Evolutionary conservation across 30 jellyfish, hydroid and myxozoan species (phyloP).

Genomic region (Sanderia malayensis): DNA sequence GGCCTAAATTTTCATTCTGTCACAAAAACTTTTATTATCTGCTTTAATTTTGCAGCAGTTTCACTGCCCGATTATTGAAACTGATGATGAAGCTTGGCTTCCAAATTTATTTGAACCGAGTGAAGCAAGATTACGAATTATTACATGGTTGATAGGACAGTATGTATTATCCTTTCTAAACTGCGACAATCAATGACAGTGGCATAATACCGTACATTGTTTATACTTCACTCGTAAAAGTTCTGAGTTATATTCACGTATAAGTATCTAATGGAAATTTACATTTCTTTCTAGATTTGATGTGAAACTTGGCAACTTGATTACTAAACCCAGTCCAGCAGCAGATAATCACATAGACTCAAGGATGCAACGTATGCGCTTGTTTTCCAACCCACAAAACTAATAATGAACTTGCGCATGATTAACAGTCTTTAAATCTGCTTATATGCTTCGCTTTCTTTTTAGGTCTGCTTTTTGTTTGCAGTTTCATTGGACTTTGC

Average conservation of each 20-base stretch:
- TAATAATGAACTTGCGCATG: too few species aligned
- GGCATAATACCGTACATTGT: too few species aligned
- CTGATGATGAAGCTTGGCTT: slow-evolving; percentile 70
- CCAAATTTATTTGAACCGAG: slow-evolving; percentile 64
- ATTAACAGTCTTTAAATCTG: too few species aligned
- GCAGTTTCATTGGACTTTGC: slow-evolving; percentile 70
- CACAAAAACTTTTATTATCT: too few species aligned
- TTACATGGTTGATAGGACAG: slow-evolving; percentile 61
- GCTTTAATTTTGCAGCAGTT: slow-evolving; percentile 36
- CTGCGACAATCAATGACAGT: too few species aligned
- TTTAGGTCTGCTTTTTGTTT: slow-evolving; percentile 53
- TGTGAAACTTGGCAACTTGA: slow-evolving; percentile 51
- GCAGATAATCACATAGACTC: slow-evolving; percentile 56
- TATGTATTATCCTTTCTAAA: slow-evolving; percentile 4
- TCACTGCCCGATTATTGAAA: slow-evolving; percentile 78
- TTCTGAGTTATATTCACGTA: too few species aligned
- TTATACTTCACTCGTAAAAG: too few species aligned
- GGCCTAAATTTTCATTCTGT: too few species aligned
- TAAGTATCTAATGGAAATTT: too few species aligned
- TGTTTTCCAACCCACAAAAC: too few species aligned
- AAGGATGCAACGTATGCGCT: slow-evolving; percentile 51
- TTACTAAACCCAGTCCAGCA: slow-evolving; percentile 49
- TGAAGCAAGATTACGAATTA: slow-evolving; percentile 76
- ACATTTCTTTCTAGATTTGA: too few species aligned
- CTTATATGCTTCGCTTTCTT: neutral